A percentile compares a stretch with the other conserved stretches of the same genome.
These are phyloP conservation scores for Aleiodes alternator DNA, from an alignment of 2,888 invertebrate genomes.

Conservation along the genomic window DNA sequence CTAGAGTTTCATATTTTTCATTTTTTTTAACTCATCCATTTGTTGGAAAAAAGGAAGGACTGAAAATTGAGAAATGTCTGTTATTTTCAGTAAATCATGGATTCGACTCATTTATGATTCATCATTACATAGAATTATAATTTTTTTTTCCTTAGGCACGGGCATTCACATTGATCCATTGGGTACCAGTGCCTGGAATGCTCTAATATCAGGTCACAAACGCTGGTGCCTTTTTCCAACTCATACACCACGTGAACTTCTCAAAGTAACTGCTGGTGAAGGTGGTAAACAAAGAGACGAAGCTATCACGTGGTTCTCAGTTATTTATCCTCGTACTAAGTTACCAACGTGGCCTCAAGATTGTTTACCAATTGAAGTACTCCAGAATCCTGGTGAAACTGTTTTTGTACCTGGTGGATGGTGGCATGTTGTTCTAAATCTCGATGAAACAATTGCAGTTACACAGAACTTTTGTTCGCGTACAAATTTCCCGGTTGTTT, in stretches of 20 bases:
- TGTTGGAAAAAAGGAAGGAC: too few relatives aligned
- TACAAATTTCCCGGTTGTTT: conserved; percentile 97
- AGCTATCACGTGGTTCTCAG: conserved; percentile 98
- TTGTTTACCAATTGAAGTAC: conserved; percentile 94
- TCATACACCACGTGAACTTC: conserved; percentile 93
- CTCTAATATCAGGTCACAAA: conserved; percentile 95
- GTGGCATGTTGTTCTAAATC: conserved; percentile 99
- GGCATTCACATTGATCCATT: conserved; percentile 99
- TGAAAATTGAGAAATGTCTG: too few relatives aligned
- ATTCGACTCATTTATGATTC: too few relatives aligned
- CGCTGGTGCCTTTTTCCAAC: conserved; percentile 99
- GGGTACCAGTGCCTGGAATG: conserved; percentile 99
- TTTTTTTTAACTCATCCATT: too few relatives aligned
- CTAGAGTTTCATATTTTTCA: too few relatives aligned
- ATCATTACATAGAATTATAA: background rate
- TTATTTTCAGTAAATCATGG: too few relatives aligned
- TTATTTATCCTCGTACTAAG: conserved; percentile 96
- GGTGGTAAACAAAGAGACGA: conserved; percentile 99
- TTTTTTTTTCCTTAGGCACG: conserved; percentile 77
- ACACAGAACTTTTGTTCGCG: conserved; percentile 98
- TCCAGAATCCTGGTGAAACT: conserved; percentile 97
- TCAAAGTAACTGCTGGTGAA: conserved; percentile 93
- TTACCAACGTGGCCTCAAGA: conserved; percentile 92
- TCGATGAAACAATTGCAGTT: conserved; percentile 97
- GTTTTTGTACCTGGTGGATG: conserved; percentile 99